Conservation (phyloP, 2,888 invertebrate species). For the Dermolepida albohirtum region DNA sequence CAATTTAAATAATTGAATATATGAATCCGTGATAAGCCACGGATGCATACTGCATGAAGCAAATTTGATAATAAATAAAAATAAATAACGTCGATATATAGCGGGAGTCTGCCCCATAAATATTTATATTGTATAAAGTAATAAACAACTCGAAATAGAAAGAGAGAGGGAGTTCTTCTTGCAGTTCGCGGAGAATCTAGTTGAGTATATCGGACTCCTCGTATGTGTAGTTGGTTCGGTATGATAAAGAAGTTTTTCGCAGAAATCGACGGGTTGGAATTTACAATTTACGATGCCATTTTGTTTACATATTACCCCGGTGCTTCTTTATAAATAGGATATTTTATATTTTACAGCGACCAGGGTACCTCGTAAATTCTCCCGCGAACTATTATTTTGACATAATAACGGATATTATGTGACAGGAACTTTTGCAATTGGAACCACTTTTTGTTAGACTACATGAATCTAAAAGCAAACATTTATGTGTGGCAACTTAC, state of each 20-base stretch:
- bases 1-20: conserved; percentile 67
- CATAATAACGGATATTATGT: conserved; percentile 22
- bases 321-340: conserved; percentile 49
- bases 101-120: conserved; percentile 58
- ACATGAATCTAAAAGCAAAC: too few relatives aligned
- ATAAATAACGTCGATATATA: conserved; percentile 63
- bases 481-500: too few relatives aligned
- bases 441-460: background rate
- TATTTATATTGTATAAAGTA: conserved; percentile 62
- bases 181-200: background rate
- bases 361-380: conserved; percentile 39
- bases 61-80: conserved; percentile 67
- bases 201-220: background rate
- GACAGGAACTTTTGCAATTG: conserved; percentile 21
- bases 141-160: conserved; percentile 54
- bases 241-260: conserved; percentile 33
- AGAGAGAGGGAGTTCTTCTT: conserved; percentile 37
- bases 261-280: conserved; percentile 47
- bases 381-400: conserved; percentile 37
- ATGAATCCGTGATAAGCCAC: conserved; percentile 66
- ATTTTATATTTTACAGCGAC: conserved; percentile 50
- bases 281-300: conserved; percentile 53
- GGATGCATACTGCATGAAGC: conserved; percentile 65
- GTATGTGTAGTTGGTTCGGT: background rate
- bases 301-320: conserved; percentile 53